Evolutionary conservation across 2,113 vertebrate genomes (phyloP), one percentile per base, ranked within the genome.

Genomic region (Mustelus asterias): DNA sequence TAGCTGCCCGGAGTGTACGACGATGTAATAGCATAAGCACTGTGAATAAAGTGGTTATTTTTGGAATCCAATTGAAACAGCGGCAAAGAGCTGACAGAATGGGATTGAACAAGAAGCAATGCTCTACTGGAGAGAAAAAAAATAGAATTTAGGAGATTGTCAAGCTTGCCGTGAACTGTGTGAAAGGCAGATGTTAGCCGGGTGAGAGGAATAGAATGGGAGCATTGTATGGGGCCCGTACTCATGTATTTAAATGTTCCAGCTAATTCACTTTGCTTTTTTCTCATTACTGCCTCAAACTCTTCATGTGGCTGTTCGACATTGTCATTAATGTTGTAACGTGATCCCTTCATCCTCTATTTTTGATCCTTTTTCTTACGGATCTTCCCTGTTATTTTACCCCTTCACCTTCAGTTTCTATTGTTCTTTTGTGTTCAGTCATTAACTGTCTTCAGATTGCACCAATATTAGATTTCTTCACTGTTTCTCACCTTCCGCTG

Each of bases 21-120:
- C 97, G 96, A 97, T 97, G 97, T 98, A 98, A 98, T 97, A 98
- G 97, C 98, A 97, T 97, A 97, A 97, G 97, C 97, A 96, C 96
- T 97, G 97, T 97, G 97, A 98, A 98, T 97, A 98, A 98, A 98
- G 98, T 97, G 97, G 97, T 97, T 98, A 97, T 98, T 98, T 98
- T 98, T 98, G 97, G 98, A 97, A 97, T 97, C 97, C 97, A 97
- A 97, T 98, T 98, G 98, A 98, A 98, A 97, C 97, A 96, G 96
- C 96, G 97, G 97, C 0, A 95, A 97, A 97, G 96, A 96, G 0
- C 76, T 95, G 97, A 97, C 97, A 97, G 97, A 96, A 96, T 97
- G 96, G 97, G 97, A 97, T 96, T 97, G 97, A 98, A 96, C 97
- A 97, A 97, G 97, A 97, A 96, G 97, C 97, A 97, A 65, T 96